phyloP scores from a whole-genome alignment of 2,888 invertebrate species.

The Sinhomidia bicolor region DNA sequence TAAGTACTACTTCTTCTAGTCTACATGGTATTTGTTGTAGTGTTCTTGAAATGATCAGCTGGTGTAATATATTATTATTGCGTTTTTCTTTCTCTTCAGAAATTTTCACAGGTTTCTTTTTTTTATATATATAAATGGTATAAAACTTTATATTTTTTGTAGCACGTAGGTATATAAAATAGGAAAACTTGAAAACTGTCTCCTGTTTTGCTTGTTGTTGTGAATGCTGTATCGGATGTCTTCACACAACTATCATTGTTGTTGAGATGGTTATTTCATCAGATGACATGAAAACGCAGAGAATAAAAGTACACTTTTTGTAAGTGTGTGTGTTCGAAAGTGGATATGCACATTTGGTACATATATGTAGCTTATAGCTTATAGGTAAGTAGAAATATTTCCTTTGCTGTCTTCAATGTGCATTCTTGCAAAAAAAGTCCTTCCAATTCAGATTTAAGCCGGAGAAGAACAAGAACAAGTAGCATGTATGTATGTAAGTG shows the following conservation, averaged over 20 bases:
- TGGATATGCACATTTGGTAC: no score
- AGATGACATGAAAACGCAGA: constrained; percentile 19
- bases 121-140: no score
- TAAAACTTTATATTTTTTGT: no score
- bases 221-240: constrained; percentile 35
- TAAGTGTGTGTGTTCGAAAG: no score
- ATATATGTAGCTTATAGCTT: no score
- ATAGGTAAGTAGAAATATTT: no score
- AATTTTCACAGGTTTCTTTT: no score
- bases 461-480: no score
- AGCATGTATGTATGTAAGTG: no score
- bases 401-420: neutral
- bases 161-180: no score
- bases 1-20: neutral
- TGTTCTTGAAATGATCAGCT: neutral
- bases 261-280: constrained; percentile 60
- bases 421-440: constrained; percentile 2
- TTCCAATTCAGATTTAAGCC: no score
- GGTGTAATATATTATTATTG: neutral
- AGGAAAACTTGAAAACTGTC: neutral
- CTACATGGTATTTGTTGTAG: neutral
- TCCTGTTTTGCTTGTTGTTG: constrained; percentile 14
- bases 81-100: neutral
- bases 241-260: constrained; percentile 53
- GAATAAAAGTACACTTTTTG: neutral